Conservation (phyloP, 2,797 vertebrate species). For the Malurus leucopterus region DNA sequence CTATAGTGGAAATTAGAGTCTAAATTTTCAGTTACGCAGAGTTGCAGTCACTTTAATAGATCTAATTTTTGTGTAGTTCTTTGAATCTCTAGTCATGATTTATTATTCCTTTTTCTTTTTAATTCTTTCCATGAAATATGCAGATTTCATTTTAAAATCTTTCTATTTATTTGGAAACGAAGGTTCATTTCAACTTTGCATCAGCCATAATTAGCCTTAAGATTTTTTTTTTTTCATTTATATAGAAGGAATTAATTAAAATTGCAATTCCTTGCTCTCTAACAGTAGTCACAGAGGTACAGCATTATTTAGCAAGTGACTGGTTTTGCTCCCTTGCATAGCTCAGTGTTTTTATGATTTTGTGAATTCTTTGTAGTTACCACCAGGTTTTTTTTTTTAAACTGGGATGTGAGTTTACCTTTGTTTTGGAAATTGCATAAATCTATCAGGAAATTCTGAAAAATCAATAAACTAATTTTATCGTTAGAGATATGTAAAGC, state of each 20-base stretch:
- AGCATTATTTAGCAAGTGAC: conserved; percentile 16
- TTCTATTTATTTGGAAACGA: conserved; percentile 51
- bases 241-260: conserved; percentile 4
- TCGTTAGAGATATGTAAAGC: conserved; percentile 83
- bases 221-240: background rate
- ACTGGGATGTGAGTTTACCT: conserved; percentile 69
- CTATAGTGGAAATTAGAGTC: conserved; percentile 30
- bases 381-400: conserved; percentile 39
- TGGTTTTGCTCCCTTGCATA: background rate
- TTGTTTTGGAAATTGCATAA: conserved; percentile 81
- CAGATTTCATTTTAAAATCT: conserved; percentile 39
- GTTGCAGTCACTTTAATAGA: background rate
- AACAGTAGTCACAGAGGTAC: background rate
- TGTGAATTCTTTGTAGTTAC: conserved; percentile 67
- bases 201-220: conserved; percentile 11
- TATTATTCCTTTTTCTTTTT: conserved; percentile 43
- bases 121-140: conserved; percentile 38
- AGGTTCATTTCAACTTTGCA: conserved; percentile 37
- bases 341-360: conserved; percentile 47
- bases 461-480: conserved; percentile 89
- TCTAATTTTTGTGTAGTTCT: conserved; percentile 1
- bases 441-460: conserved; percentile 80
- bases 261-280: background rate
- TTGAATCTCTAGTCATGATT: background rate
- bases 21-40: background rate